Percentiles rank a stretch among this genome's conserved stretches.
phyloP scores from a whole-genome alignment of 2,113 vertebrate species.

The Ptyas mucosa region DNA sequence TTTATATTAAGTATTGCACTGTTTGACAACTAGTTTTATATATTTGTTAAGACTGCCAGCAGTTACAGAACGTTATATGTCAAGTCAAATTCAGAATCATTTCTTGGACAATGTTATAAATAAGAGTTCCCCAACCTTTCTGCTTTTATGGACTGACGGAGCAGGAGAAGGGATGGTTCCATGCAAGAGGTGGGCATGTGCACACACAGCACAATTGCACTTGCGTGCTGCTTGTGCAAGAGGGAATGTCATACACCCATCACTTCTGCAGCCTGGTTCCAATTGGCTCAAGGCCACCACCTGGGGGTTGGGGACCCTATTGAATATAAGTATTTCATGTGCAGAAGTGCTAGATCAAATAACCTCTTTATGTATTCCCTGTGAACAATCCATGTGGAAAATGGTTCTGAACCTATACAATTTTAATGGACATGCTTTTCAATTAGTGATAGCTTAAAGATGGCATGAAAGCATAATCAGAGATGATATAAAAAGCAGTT shows the following conservation, averaged over 20 bases:
- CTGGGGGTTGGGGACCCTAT: too few species aligned
- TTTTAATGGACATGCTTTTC: not conserved
- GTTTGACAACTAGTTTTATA: not conserved
- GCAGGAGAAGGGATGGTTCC: too few species aligned
- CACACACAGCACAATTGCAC: too few species aligned
- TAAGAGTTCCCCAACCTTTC: too few species aligned
- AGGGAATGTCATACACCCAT: too few species aligned
- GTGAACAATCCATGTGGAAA: not conserved
- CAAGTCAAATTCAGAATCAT: not conserved
- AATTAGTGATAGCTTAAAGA: not conserved
- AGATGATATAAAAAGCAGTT: not conserved
- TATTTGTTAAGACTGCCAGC: not conserved
- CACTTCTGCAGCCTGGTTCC: too few species aligned
- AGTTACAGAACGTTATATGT: not conserved
- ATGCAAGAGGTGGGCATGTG: too few species aligned
- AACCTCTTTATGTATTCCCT: not conserved
- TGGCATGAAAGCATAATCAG: not conserved
- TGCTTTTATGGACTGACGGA: too few species aligned
- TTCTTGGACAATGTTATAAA: not conserved
- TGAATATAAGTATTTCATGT: not conserved
- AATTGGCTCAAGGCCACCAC: too few species aligned
- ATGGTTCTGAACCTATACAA: not conserved
- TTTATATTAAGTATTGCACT: not conserved
- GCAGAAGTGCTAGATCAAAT: not conserved
- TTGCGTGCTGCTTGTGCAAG: too few species aligned